A percentile compares a stretch with the other conserved stretches of the same genome.
Evolutionary conservation across 2,113 vertebrate genomes (phyloP).

Genomic region (Desmodus rotundus): DNA sequence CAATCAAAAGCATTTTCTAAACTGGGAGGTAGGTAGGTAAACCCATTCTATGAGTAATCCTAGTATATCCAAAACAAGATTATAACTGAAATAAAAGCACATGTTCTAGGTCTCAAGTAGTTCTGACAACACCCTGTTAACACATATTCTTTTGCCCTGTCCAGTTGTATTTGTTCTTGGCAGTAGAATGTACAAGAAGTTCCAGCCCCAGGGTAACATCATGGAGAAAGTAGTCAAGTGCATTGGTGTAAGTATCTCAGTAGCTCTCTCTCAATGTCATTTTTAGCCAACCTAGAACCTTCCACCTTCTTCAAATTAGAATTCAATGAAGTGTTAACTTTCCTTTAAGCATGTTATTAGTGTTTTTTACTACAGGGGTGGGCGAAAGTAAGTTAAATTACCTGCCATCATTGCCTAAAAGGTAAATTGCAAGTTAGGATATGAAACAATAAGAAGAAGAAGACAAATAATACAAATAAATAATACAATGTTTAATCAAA

Average conservation of each 20-base stretch:
- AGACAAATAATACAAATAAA: neutral
- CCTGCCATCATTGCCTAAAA: neutral
- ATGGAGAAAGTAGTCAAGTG: constrained; percentile 90
- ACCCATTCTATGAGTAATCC: no score
- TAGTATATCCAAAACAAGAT: neutral
- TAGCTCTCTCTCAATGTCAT: accelerated
- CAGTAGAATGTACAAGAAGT: constrained; percentile 92
- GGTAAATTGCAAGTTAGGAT: neutral
- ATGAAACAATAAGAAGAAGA: neutral
- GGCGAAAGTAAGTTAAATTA: neutral
- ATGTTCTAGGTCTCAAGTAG: neutral
- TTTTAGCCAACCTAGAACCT: neutral
- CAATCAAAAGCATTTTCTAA: neutral
- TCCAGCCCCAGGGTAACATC: constrained; percentile 90
- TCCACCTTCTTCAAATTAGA: neutral
- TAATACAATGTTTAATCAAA: neutral
- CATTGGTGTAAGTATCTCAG: constrained; percentile 86
- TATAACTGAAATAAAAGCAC: neutral
- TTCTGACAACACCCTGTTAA: neutral
- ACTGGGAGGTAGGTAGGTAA: neutral
- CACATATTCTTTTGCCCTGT: neutral
- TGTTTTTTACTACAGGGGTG: neutral
- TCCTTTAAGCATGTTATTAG: neutral
- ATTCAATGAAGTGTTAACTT: neutral
- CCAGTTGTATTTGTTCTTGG: constrained; percentile 92